Evolutionary conservation across 2,888 invertebrate genomes (phyloP), one percentile per base, ranked within the genome.

Genomic region (Notocelia uddmanniana): DNA sequence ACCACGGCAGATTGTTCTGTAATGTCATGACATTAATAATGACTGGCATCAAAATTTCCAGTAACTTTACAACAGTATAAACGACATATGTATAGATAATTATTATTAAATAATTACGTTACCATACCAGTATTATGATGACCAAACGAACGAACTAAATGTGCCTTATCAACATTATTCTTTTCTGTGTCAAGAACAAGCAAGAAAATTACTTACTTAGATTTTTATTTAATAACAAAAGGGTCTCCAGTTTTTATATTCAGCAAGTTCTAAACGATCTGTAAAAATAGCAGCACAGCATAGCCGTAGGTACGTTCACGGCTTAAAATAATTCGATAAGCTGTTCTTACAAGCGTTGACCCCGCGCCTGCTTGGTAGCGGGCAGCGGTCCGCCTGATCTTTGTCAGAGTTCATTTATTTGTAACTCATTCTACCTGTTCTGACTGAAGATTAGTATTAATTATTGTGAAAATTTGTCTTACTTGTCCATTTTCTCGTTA

Each of bases 261-360:
- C 3, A 45, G n/a, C 15, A 45, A 45, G n/a, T n/a, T 18, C 18
- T 18, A 23, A 37, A 41, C 19, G 55, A 57, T 63, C 31, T 34
- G 48, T 34, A 6, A 21, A 55, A 62, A 55, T 34, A 55, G 19
- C 41, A 45, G 45, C 62, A 19, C 21, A 45, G 26, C n/a, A 48
- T 21, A 41, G 19, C 52, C 31, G 52, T 21, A 45, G 26, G 26
- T 57, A 64, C 57, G 58, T 57, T 70, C 64, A 70, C 64, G 70
- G 68, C 60, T 74, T 69, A 69, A 78, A 78, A 74, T 73, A 71
- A 80, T 79, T 80, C 75, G 76, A 77, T 73, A 73, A 75, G 74
- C 76, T 63, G 69, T 68, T 74, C 71, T 68, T 66, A 71, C 74
- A 76, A 77, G 59, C 79, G 74, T 75, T 77, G 80, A 81, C 81